These are phyloP conservation scores for Carposina sasakii DNA, from an alignment of 1,140 invertebrate species.

Conservation along the genomic window DNA sequence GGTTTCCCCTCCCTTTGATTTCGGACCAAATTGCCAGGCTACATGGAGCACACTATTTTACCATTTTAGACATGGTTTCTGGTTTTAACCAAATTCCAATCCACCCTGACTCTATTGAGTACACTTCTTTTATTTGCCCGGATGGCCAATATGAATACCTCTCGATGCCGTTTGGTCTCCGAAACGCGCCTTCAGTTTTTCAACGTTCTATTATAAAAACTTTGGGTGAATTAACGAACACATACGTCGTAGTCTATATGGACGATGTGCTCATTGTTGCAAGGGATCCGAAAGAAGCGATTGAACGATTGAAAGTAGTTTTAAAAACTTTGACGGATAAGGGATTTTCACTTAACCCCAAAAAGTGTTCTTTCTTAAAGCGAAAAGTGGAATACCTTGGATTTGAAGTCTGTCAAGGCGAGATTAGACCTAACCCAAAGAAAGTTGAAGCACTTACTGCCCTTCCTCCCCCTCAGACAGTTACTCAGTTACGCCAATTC, in stretches of 20 bases:
- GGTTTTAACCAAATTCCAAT: constrained; percentile 10
- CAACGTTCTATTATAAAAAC: not conserved
- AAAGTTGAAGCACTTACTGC: constrained; percentile 37
- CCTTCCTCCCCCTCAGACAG: constrained; percentile 29
- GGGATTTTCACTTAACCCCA: not conserved
- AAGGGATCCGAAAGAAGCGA: constrained; percentile 8
- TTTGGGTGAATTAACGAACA: not conserved
- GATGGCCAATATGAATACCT: constrained; percentile 37
- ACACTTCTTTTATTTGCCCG: constrained; percentile 19
- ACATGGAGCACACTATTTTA: constrained; percentile 9
- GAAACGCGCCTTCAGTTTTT: constrained; percentile 9
- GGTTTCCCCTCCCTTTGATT: constrained; percentile 7
- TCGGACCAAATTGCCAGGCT: constrained; percentile 8
- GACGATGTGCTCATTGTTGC: constrained; percentile 2
- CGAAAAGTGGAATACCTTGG: constrained; percentile 26
- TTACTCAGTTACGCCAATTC: constrained; percentile 22
- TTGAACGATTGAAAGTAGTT: constrained; percentile 3
- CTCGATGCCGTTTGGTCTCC: no score
- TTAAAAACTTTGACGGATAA: not conserved
- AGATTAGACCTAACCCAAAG: constrained; percentile 24
- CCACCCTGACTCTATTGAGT: constrained; percentile 3
- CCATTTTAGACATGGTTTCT: constrained; percentile 8
- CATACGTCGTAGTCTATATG: not conserved
- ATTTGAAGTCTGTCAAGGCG: constrained; percentile 17
- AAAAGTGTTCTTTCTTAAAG: constrained; percentile 33